These are phyloP conservation scores for Drosophila mayaguana DNA, from an alignment of 2,888 invertebrate genomes.

Conservation along the genomic window DNA sequence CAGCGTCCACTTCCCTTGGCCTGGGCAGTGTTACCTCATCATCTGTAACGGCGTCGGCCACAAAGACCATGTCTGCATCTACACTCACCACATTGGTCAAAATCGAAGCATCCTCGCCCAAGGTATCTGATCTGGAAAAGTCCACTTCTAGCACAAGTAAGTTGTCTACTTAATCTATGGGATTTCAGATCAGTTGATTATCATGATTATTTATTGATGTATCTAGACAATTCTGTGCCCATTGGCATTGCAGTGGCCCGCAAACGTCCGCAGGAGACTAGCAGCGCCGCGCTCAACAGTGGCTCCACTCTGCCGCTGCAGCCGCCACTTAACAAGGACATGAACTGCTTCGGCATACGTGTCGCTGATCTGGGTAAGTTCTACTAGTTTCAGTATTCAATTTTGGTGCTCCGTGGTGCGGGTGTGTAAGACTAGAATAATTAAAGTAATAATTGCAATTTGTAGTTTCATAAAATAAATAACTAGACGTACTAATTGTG, in stretches of 20 bases:
- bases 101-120: constrained; percentile 85
- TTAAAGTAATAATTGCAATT: neutral
- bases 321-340: constrained; percentile 83
- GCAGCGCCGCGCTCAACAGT: constrained; percentile 71
- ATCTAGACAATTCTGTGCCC: constrained; percentile 88
- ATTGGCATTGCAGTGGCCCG: constrained; percentile 94
- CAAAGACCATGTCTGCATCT: constrained; percentile 83
- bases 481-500: neutral
- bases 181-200: neutral
- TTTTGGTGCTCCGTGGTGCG: neutral
- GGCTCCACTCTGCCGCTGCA: constrained; percentile 77
- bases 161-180: constrained; percentile 11
- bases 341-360: constrained; percentile 85
- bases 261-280: constrained; percentile 87
- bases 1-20: constrained; percentile 61
- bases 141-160: constrained; percentile 70
- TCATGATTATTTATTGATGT: neutral
- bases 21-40: constrained; percentile 65
- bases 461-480: neutral
- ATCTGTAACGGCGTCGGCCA: constrained; percentile 72
- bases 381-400: neutral
- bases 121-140: constrained; percentile 82
- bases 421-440: neutral
- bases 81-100: constrained; percentile 84
- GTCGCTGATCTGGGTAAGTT: constrained; percentile 84